Evolutionary conservation across 2,113 vertebrate species (phyloP).

Genomic region (Ailurus styani): DNA sequence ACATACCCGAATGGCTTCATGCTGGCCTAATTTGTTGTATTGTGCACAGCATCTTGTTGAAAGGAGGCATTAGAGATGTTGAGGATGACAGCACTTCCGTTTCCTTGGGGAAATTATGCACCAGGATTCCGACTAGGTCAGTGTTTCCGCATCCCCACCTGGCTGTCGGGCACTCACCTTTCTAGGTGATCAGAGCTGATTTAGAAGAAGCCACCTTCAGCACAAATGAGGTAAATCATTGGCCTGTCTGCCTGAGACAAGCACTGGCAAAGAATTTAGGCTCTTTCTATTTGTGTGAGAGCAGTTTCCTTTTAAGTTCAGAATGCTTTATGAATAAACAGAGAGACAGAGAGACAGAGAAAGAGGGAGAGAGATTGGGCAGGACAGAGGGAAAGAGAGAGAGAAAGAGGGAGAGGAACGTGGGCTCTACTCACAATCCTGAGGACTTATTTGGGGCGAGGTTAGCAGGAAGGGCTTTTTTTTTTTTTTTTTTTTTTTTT

Average conservation of each 20-base stretch:
- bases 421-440: background rate
- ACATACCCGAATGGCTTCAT: background rate
- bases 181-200: background rate
- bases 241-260: background rate
- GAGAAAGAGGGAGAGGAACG: background rate
- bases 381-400: no score
- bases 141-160: background rate
- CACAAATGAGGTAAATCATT: background rate
- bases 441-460: background rate
- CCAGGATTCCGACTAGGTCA: background rate
- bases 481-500: background rate
- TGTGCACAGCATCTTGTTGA: background rate
- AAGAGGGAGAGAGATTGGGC: no score
- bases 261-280: background rate
- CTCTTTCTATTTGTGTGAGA: background rate
- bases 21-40: background rate
- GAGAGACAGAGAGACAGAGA: background rate
- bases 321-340: slow-evolving; percentile 23
- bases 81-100: background rate
- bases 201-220: background rate
- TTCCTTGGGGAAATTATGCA: background rate
- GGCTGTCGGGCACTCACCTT: background rate
- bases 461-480: background rate
- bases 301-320: slow-evolving; percentile 29
- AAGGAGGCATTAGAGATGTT: background rate